Evolutionary conservation across 2,797 vertebrate genomes (phyloP), one percentile per base, ranked within the genome.

Genomic region (Diplodus puntazzo): DNA sequence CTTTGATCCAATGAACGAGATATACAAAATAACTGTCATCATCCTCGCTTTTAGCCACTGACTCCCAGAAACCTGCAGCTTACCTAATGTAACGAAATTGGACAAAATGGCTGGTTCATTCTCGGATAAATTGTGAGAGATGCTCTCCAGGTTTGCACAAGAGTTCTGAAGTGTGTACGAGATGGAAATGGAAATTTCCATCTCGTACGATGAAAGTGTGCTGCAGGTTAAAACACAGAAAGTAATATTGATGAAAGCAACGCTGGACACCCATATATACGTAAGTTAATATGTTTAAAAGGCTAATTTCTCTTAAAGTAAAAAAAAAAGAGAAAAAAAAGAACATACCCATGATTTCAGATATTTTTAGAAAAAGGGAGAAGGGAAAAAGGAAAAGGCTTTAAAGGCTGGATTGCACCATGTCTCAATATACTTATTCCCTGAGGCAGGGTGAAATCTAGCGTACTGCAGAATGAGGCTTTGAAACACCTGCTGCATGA

Each of bases 401-500:
- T 67, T 45, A 65, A 59, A 73, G 46, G 45, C 72, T 65, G 71
- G 21, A 71, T 54, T 70, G 48, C 53, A 67, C 11, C 57, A 27
- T 39, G 57, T 65, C 59, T 82, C 27, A 21, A 20, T 76, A 1
- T 5, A 30, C 42, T 27, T 60, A 8, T 66, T 69, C 80, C 80
- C 77, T 23, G 49, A 87, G 71, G 77, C 23, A 17, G 53, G 53
- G 67, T 5, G 49, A 61, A 74, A 69, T 60, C 25, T 48, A 30
- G 34, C 46, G 9, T 43, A 43, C 30, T 16, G 70, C 67, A 39
- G 46, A 68, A 57, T 14, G 69, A 69, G 65, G 27, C 34, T 74
- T 46, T 79, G 54, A 75, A 83, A 79, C 72, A 76, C 74, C 75
- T 85, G 52, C 87, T 87, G 77, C 76, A 85, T 80, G 87, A 80